phyloP scores from a whole-genome alignment of 2,888 invertebrate species.

The Campopleginae sp. region DNA sequence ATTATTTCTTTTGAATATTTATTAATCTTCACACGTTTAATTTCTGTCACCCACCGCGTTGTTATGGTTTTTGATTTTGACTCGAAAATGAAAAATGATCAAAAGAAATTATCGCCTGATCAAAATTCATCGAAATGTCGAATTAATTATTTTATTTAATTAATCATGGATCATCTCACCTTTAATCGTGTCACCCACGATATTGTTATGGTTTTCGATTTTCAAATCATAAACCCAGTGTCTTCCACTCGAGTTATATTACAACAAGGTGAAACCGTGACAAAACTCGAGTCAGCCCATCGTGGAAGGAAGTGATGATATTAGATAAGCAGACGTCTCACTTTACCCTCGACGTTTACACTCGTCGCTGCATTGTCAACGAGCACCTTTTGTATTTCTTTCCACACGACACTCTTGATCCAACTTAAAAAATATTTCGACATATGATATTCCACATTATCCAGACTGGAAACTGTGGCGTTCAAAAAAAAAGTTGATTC shows the following conservation, averaged over 20 bases:
- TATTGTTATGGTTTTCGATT: constrained; percentile 25
- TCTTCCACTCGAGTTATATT: constrained; percentile 63
- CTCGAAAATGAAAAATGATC: too few relatives aligned
- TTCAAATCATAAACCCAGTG: constrained; percentile 25
- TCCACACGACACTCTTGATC: constrained; percentile 1
- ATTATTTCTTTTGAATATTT: neutral
- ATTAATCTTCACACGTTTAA: neutral
- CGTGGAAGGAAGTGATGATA: constrained; percentile 4
- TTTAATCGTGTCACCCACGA: neutral
- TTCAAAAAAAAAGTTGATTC: neutral
- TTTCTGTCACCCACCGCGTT: neutral
- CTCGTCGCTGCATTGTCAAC: constrained; percentile 43
- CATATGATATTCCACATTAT: constrained; percentile 6
- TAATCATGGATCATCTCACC: neutral
- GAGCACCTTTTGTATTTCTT: constrained; percentile 21
- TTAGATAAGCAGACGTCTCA: constrained; percentile 51
- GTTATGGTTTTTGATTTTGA: constrained; percentile 33
- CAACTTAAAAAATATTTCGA: constrained; percentile 15
- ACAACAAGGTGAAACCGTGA: constrained; percentile 46
- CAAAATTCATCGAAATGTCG: neutral
- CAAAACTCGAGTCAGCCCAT: constrained; percentile 16
- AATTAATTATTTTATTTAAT: neutral
- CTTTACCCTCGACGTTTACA: constrained; percentile 45
- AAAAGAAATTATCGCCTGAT: too few relatives aligned
- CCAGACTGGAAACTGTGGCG: neutral